Evolutionary conservation across 2,797 vertebrate genomes (phyloP).

Genomic region (Neolamprologus multifasciatus): DNA sequence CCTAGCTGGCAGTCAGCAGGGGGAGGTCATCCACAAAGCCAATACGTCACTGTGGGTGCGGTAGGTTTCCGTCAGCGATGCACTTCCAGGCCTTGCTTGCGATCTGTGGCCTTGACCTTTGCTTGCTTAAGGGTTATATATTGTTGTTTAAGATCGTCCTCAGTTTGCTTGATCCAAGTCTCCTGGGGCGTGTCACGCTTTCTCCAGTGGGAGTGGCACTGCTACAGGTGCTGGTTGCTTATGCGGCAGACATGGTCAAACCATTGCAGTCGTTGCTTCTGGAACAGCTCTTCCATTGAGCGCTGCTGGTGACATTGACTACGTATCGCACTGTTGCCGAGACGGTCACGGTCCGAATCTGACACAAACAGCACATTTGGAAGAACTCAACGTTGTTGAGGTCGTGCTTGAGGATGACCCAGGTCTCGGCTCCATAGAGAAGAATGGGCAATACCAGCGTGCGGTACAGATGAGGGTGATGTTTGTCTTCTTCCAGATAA

Average conservation of each 20-base stretch:
- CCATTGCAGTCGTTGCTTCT: not conserved
- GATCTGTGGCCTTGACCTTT: not conserved
- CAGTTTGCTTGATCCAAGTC: rapidly evolving
- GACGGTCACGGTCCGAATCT: rapidly evolving
- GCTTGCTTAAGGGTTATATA: rapidly evolving
- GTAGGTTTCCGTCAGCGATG: rapidly evolving
- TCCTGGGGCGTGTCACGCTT: rapidly evolving
- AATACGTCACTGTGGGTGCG: rapidly evolving
- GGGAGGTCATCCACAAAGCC: not conserved
- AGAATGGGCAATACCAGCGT: not conserved
- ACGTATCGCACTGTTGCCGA: rapidly evolving
- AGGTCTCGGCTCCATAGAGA: rapidly evolving
- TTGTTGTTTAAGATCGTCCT: not conserved
- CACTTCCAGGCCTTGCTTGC: not conserved
- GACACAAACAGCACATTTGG: not conserved
- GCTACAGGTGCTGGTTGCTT: not conserved
- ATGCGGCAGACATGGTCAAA: not conserved
- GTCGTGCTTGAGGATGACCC: not conserved
- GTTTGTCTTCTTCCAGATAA: not conserved
- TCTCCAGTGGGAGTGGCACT: not conserved
- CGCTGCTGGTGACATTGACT: not conserved
- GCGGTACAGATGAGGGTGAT: not conserved
- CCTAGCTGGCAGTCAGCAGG: not conserved
- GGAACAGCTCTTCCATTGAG: not conserved
- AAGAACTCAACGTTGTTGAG: not conserved